phyloP scores from a whole-genome alignment of 2,113 vertebrate genomes.

The Pollimyrus isidori region DNA sequence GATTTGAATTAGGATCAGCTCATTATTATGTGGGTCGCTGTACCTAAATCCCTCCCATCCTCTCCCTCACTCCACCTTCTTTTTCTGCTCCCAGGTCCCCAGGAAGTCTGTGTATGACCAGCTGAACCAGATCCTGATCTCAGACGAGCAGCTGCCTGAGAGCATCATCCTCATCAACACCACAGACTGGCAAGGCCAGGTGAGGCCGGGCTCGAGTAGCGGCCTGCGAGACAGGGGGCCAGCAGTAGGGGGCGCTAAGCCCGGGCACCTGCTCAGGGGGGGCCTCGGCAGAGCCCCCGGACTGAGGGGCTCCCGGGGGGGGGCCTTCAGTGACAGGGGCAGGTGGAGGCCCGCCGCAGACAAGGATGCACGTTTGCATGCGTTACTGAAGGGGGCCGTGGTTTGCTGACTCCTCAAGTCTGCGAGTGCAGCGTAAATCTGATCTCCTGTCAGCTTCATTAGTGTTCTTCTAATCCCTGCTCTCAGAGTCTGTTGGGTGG shows the following conservation, averaged over 20 bases:
- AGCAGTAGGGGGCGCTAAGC: too few relatives aligned
- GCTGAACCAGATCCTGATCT: slow-evolving; percentile 50
- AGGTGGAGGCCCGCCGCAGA: background rate
- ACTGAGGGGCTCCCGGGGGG: background rate
- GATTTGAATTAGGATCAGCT: background rate
- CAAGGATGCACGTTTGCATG: too few relatives aligned
- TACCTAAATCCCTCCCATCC: background rate
- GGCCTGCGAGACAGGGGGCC: background rate
- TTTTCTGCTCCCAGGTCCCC: slow-evolving; percentile 33
- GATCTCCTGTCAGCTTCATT: background rate
- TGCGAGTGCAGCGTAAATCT: background rate
- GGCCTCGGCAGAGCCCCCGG: background rate
- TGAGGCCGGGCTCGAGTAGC: background rate
- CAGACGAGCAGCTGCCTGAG: slow-evolving; percentile 48
- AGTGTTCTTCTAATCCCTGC: background rate
- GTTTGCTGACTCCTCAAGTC: background rate
- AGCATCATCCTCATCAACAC: slow-evolving; percentile 50
- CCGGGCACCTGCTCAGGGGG: background rate
- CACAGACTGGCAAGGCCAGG: slow-evolving; percentile 51
- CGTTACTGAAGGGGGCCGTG: background rate
- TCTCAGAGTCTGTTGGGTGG: background rate
- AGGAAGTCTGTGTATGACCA: slow-evolving; percentile 51
- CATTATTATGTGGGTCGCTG: background rate
- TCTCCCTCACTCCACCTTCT: background rate
- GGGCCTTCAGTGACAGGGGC: background rate